phyloP scores from a whole-genome alignment of 2,888 invertebrate genomes.

The Proisotoma minuta region DNA sequence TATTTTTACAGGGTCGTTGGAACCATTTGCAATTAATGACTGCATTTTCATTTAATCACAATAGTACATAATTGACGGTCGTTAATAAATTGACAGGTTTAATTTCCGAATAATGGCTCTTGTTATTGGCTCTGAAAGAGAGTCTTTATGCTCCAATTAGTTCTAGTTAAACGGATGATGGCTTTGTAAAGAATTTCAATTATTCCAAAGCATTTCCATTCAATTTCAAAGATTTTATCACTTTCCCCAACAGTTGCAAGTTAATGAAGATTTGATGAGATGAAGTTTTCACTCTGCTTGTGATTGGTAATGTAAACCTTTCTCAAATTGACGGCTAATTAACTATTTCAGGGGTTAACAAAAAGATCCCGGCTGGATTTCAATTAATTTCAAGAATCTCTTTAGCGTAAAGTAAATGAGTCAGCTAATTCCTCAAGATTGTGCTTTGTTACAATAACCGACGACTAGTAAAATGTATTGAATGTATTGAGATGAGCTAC shows the following conservation, averaged over 20 bases:
- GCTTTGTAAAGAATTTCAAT: slow-evolving; percentile 10
- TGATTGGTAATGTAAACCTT: slow-evolving; percentile 2
- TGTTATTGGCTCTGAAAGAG: neutral
- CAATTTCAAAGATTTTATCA: slow-evolving; percentile 11
- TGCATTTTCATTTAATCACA: neutral
- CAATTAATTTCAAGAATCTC: slow-evolving; percentile 3
- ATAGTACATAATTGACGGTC: neutral
- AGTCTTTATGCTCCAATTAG: slow-evolving; percentile 8
- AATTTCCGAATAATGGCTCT: neutral
- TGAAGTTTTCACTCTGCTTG: slow-evolving; percentile 2
- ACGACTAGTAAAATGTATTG: no score
- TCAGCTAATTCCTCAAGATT: no score
- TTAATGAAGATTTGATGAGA: neutral
- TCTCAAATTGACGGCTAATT: slow-evolving; percentile 15
- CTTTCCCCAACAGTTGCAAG: slow-evolving; percentile 3
- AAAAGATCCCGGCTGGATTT: slow-evolving; percentile 13
- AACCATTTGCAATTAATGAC: slow-evolving; percentile 1
- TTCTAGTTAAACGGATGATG: neutral
- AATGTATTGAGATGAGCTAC: no score
- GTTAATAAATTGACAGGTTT: slow-evolving; percentile 3
- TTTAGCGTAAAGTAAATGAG: neutral
- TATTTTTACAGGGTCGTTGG: neutral
- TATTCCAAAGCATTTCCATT: slow-evolving; percentile 5
- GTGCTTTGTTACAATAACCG: no score
- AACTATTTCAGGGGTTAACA: slow-evolving; percentile 7